phyloP scores from a whole-genome alignment of 2,113 vertebrate species.

The Gallinago jamesoni region DNA sequence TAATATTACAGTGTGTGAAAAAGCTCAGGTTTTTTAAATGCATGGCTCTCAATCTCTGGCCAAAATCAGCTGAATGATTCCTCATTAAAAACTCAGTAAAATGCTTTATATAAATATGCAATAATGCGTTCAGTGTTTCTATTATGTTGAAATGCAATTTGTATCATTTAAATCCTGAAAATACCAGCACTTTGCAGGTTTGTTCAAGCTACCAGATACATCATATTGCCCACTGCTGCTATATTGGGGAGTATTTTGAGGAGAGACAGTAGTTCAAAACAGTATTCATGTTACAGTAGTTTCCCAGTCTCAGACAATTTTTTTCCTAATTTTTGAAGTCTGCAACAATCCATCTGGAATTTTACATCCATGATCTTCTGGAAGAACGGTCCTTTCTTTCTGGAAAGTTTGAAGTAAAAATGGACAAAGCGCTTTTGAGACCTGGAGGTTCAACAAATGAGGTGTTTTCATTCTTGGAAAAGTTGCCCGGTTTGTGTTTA shows the following conservation, averaged over 20 bases:
- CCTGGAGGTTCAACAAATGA: constrained; percentile 51
- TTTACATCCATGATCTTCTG: constrained; percentile 34
- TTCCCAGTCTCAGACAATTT: background rate
- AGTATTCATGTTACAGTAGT: background rate
- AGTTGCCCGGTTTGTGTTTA: constrained; percentile 43
- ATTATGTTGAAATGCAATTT: background rate
- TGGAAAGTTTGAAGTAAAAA: constrained; percentile 51
- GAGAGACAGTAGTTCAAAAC: background rate
- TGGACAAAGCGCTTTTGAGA: constrained; percentile 63
- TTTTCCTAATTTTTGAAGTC: background rate
- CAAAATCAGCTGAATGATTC: constrained; percentile 47
- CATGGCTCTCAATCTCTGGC: background rate
- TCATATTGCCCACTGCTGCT: background rate
- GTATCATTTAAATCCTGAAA: constrained; percentile 32
- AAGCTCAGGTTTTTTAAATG: constrained; percentile 38
- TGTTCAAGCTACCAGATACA: constrained; percentile 16
- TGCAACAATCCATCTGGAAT: constrained; percentile 54
- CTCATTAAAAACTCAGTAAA: constrained; percentile 31
- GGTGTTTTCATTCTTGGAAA: constrained; percentile 60
- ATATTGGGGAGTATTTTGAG: background rate
- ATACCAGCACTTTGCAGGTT: background rate
- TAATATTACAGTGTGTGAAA: constrained; percentile 24
- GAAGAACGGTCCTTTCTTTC: constrained; percentile 31
- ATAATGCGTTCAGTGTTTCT: constrained; percentile 46
- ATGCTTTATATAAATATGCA: constrained; percentile 23